A percentile compares a stretch with the other conserved stretches of the same genome.
Conservation (phyloP, 2,888 invertebrate species). For the Buathra laborator region DNA sequence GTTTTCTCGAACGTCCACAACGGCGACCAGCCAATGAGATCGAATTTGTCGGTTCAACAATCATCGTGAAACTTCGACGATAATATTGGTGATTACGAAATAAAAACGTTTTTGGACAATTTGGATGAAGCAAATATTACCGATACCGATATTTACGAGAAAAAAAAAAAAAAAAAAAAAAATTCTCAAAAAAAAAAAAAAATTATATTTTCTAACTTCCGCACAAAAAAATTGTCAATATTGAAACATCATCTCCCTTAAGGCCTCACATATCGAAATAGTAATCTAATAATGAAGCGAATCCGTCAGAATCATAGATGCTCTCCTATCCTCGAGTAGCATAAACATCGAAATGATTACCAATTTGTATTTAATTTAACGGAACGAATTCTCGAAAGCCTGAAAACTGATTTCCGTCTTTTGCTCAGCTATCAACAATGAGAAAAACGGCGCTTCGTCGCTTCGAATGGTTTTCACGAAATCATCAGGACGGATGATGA, state of each 20-base stretch:
- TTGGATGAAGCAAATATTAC: too few relatives aligned
- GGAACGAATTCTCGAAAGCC: neutral
- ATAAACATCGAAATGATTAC: neutral
- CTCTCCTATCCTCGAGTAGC: neutral
- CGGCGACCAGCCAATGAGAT: neutral
- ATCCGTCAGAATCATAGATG: neutral
- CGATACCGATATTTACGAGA: too few relatives aligned
- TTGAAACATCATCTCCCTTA: neutral
- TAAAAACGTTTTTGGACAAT: neutral
- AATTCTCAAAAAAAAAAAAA: neutral
- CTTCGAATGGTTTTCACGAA: constrained; percentile 7
- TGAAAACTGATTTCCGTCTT: constrained; percentile 1
- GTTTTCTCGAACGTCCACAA: constrained; percentile 29
- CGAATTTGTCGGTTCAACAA: neutral
- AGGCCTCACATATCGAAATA: too few relatives aligned
- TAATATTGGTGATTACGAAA: neutral
- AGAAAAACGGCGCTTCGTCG: constrained; percentile 8
- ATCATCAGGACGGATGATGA: constrained; percentile 21
- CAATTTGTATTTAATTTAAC: neutral
- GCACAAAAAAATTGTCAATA: neutral
- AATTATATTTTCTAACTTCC: neutral
- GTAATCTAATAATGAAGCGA: too few relatives aligned
- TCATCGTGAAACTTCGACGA: neutral
- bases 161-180: neutral
- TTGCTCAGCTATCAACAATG: neutral